These are phyloP conservation scores for Caradrina clavipalpis DNA, from an alignment of 2,888 invertebrate species.

Conservation along the genomic window DNA sequence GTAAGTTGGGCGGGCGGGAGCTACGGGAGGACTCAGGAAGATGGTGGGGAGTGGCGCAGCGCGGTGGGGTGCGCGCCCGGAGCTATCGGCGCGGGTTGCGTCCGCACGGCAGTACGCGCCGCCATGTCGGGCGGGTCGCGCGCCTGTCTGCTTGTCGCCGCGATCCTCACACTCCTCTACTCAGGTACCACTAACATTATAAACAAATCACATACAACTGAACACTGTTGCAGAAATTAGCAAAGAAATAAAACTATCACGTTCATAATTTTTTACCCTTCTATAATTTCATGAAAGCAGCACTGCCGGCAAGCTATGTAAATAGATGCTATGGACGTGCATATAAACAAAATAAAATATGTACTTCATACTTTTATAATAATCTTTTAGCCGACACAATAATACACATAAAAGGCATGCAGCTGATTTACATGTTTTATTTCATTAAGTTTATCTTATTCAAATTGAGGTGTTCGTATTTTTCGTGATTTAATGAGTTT, in stretches of 20 bases:
- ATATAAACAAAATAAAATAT: conserved; percentile 54
- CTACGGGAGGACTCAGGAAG: conserved; percentile 53
- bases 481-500: neutral
- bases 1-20: conserved; percentile 60
- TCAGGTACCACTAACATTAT: conserved; percentile 78
- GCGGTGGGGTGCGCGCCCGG: conserved; percentile 44
- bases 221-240: neutral
- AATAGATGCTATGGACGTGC: conserved; percentile 48
- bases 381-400: neutral
- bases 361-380: neutral
- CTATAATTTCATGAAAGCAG: conserved; percentile 13
- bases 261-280: neutral
- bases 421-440: neutral
- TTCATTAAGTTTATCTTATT: neutral
- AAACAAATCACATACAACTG: conserved; percentile 37
- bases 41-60: conserved; percentile 62
- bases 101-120: conserved; percentile 85
- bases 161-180: conserved; percentile 84
- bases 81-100: conserved; percentile 33
- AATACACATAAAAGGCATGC: neutral
- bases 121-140: conserved; percentile 88
- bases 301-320: conserved; percentile 50
- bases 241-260: neutral
- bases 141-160: conserved; percentile 79
- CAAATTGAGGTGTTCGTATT: neutral